A percentile compares a stretch with the other conserved stretches of the same genome.
Conservation (phyloP, 2,888 invertebrate genomes). For the Diarsia rubi region DNA sequence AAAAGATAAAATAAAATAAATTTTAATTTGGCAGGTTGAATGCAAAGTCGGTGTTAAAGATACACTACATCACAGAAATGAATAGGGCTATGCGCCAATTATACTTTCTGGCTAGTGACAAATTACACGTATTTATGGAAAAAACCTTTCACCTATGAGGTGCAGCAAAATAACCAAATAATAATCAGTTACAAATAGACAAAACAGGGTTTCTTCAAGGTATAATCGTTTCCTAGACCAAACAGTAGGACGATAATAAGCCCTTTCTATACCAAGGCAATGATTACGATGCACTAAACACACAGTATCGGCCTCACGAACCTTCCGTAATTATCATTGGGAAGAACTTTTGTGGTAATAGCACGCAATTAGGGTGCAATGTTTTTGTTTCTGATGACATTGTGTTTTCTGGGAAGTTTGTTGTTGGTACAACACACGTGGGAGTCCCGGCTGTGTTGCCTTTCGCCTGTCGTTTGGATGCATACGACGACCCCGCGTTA, state of each 20-base stretch:
- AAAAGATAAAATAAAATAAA: neutral
- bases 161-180: constrained; percentile 8
- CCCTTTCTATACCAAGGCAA: constrained; percentile 46
- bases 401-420: constrained; percentile 84
- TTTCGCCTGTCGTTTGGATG: constrained; percentile 79
- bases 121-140: neutral
- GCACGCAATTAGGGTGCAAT: constrained; percentile 82
- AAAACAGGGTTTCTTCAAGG: constrained; percentile 22
- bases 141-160: neutral
- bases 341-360: constrained; percentile 77
- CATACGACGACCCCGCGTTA: constrained; percentile 86
- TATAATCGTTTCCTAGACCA: constrained; percentile 45
- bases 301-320: constrained; percentile 62
- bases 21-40: neutral
- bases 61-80: neutral
- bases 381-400: constrained; percentile 86
- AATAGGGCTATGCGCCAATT: neutral
- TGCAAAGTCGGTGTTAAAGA: neutral
- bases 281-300: constrained; percentile 66
- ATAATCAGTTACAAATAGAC: constrained; percentile 33
- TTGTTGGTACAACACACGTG: constrained; percentile 85
- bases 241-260: constrained; percentile 53
- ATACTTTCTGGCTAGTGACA: neutral
- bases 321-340: constrained; percentile 74
- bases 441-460: constrained; percentile 77